These are phyloP conservation scores for Callitettix versicolor DNA, from an alignment of 1,140 invertebrate species.

Conservation along the genomic window DNA sequence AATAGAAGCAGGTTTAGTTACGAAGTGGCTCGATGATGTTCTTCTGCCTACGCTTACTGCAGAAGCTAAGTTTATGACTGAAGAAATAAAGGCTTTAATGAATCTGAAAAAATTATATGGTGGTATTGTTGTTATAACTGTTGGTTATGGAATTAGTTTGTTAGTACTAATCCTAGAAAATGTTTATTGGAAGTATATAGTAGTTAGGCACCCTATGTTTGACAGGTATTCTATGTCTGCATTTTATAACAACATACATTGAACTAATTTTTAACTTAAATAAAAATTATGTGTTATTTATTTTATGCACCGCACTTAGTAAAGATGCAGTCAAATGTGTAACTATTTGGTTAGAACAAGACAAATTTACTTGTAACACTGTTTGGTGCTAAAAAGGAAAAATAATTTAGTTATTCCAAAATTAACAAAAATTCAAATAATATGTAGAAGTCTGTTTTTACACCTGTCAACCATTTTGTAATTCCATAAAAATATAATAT, in stretches of 20 bases:
- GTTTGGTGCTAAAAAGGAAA: no score
- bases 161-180: slow-evolving; percentile 46
- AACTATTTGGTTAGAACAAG: no score
- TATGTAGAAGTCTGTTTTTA: no score
- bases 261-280: no score
- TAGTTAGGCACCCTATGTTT: slow-evolving; percentile 53
- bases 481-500: no score
- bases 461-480: no score
- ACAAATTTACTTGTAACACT: no score
- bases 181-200: slow-evolving; percentile 50
- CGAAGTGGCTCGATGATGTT: slow-evolving; percentile 68
- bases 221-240: slow-evolving; percentile 52
- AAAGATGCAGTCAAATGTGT: no score
- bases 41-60: slow-evolving; percentile 42
- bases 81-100: slow-evolving; percentile 55
- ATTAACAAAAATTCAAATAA: no score
- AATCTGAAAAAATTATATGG: slow-evolving; percentile 65
- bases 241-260: slow-evolving; percentile 36
- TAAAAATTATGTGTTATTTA: no score
- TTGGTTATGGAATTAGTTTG: slow-evolving; percentile 53
- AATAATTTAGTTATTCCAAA: no score
- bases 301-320: no score
- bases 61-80: slow-evolving; percentile 35
- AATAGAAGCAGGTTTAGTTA: slow-evolving; percentile 60
- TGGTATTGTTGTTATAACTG: slow-evolving; percentile 52